These are phyloP conservation scores for Apogon hyalosoma DNA, from an alignment of 2,797 vertebrate genomes.

Conservation along the genomic window DNA sequence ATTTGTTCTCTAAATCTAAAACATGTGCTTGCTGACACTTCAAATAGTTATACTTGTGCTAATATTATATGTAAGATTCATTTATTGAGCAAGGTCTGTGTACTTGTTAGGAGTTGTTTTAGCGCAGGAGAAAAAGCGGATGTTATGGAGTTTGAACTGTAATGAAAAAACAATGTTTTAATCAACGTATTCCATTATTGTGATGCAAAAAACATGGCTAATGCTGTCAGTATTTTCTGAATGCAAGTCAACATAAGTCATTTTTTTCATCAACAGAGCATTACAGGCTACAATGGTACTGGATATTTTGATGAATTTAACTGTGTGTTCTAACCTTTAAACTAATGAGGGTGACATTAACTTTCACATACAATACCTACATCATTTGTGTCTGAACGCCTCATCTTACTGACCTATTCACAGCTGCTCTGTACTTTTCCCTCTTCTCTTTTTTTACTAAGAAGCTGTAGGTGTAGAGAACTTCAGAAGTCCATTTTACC, in stretches of 20 bases:
- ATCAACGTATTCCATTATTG: neutral
- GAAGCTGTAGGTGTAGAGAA: conserved; percentile 6
- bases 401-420: conserved; percentile 48
- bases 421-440: conserved; percentile 61
- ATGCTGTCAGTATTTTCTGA: neutral
- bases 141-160: neutral
- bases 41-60: neutral
- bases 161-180: neutral
- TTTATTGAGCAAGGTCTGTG: neutral
- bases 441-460: conserved; percentile 14
- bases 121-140: neutral
- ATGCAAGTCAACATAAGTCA: conserved; percentile 10
- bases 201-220: neutral
- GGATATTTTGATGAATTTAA: neutral
- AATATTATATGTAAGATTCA: neutral
- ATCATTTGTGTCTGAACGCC: conserved; percentile 8
- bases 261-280: conserved; percentile 1
- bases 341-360: conserved; percentile 12
- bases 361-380: conserved; percentile 5
- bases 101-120: neutral
- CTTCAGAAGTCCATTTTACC: conserved; percentile 3
- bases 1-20: conserved; percentile 31
- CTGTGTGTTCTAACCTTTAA: neutral
- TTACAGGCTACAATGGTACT: no score
- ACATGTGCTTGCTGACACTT: conserved; percentile 10